Base-by-base conservation (phyloP, 1,140 invertebrate genomes). In the Anastrepha obliqua region DNA sequence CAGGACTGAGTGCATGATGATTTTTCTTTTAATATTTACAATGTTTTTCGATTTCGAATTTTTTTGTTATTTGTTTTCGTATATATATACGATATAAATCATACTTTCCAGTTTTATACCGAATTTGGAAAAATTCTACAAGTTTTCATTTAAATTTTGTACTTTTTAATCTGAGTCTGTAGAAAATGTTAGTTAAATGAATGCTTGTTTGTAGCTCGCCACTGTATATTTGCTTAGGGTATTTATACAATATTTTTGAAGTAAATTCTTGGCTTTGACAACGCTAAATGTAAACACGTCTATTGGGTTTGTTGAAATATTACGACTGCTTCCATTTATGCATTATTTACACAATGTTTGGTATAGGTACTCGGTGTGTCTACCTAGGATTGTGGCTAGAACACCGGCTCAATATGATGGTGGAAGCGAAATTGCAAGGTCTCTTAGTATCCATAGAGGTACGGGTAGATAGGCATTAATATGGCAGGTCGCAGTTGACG, bases 401-500 rank as follows among this genome's bases (percentile, higher is more conserved):
- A 11, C 13, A 42, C 74, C 51, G 74, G 74, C 55, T 55, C 74
- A 58, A 81, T 81, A 20, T 55, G 60, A 20, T 44, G 44, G 2
- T 74, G 44, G 42, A 42, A 29, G 67, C 51, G 44, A 44, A 8
- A 55, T 8, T 9, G 44, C 6, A 5, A n/a, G 74, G 51, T 81
- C 15, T 20, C 55, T 89, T 87, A 93, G 87, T 92, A 93, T 81
- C 92, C 91, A 89, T 93, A 93, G 6, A 93, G 86, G 78, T 93
- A 93, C 9, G 92, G 91, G 86, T 93, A 93, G 90, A 93, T 92
- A 87, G 92, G 92, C 88, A 93, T 89, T 87, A 93, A 93, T 44
- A 93, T 90, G 67, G 92, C 90, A 47, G 91, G 90, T 81, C 90
- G 90, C 89, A 93, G 85, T 58, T 91, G 91, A 70, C 91, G 90